phyloP scores from a whole-genome alignment of 2,797 vertebrate genomes.

The Sus cebifrons region DNA sequence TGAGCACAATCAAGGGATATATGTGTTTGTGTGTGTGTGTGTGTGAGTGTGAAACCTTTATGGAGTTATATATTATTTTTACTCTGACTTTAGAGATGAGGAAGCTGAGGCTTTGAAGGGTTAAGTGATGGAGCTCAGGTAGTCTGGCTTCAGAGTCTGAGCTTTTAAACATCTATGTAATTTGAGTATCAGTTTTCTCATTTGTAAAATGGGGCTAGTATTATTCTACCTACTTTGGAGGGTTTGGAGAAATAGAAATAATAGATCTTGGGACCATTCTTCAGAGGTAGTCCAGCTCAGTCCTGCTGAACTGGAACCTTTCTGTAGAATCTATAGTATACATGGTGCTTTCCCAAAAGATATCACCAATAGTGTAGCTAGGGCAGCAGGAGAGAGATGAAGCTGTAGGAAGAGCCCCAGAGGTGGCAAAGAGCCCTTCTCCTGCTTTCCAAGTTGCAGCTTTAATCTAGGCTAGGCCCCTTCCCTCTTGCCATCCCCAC shows the following conservation, averaged over 20 bases:
- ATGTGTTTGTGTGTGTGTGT: neutral
- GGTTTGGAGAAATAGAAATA: slow-evolving; percentile 38
- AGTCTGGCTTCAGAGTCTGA: neutral
- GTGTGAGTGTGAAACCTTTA: neutral
- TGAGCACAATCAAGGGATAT: slow-evolving; percentile 1
- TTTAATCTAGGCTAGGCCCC: slow-evolving; percentile 32
- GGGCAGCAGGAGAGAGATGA: neutral
- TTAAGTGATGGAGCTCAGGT: slow-evolving; percentile 18
- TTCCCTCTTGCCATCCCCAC: slow-evolving; percentile 36
- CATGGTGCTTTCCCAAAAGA: slow-evolving; percentile 43
- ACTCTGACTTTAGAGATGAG: slow-evolving; percentile 34
- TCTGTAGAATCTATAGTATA: neutral
- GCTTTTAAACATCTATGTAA: slow-evolving; percentile 45
- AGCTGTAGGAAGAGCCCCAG: neutral
- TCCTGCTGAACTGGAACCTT: neutral
- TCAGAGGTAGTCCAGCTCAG: neutral
- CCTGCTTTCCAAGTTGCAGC: slow-evolving; percentile 18
- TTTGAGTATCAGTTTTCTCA: slow-evolving; percentile 51
- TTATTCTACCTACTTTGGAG: slow-evolving; percentile 45
- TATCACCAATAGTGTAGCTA: slow-evolving; percentile 9
- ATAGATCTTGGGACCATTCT: neutral
- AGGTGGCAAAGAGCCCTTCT: neutral
- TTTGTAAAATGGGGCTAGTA: slow-evolving; percentile 48
- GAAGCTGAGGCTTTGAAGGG: slow-evolving; percentile 9
- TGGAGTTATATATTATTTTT: slow-evolving; percentile 48